These are phyloP conservation scores for Stenurella melanura DNA, from an alignment of 2,888 invertebrate species.

Conservation along the genomic window DNA sequence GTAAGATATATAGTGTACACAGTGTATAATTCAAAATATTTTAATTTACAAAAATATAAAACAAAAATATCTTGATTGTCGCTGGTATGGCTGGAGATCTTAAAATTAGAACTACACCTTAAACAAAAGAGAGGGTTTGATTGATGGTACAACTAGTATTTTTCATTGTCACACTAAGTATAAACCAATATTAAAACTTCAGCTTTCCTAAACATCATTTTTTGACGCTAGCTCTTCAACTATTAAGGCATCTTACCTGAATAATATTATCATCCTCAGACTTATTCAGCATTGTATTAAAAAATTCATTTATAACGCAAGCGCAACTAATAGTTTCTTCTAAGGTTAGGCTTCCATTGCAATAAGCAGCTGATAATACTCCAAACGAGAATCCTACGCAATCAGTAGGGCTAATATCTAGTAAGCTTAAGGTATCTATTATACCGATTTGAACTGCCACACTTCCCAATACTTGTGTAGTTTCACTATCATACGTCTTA, in stretches of 20 bases:
- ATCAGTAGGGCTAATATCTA: slow-evolving; percentile 67
- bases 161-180: too few species aligned
- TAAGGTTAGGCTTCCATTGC: slow-evolving; percentile 89
- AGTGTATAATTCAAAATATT: too few species aligned
- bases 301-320: slow-evolving; percentile 65
- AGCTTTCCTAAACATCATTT: too few species aligned
- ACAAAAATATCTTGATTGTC: too few species aligned
- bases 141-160: too few species aligned
- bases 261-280: not conserved
- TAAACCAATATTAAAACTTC: too few species aligned
- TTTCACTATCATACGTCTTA: slow-evolving; percentile 11
- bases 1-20: too few species aligned
- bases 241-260: not conserved
- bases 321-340: slow-evolving; percentile 88
- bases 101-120: too few species aligned
- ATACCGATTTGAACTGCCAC: slow-evolving; percentile 76
- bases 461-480: slow-evolving; percentile 47
- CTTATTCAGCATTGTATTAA: slow-evolving; percentile 21
- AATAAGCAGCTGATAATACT: slow-evolving; percentile 93
- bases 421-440: slow-evolving; percentile 73
- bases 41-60: too few species aligned
- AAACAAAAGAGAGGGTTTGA: too few species aligned
- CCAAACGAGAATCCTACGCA: slow-evolving; percentile 86
- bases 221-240: too few species aligned
- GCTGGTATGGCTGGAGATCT: too few species aligned